Evolutionary conservation across 2,113 vertebrate genomes (phyloP).

Genomic region (Elephantulus edwardii): DNA sequence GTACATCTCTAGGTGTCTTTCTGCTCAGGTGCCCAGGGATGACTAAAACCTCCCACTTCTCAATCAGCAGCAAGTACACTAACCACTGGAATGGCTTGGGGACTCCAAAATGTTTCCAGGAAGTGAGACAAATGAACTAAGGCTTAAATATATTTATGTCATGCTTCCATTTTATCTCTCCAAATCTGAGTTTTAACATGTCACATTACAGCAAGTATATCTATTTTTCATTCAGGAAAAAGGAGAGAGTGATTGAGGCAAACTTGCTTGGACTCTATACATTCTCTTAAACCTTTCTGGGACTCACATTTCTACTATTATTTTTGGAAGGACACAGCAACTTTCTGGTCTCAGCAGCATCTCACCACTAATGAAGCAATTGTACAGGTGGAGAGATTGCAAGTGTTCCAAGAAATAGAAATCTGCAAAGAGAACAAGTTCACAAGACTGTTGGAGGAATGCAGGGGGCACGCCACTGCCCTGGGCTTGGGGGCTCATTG

Average conservation of each 20-base stretch:
- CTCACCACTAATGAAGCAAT: neutral
- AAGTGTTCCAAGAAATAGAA: neutral
- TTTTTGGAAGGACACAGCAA: neutral
- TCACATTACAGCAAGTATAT: fast-evolving
- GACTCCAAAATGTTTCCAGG: neutral
- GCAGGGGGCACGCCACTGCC: fast-evolving
- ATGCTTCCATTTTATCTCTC: neutral
- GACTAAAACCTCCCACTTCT: neutral
- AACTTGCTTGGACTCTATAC: neutral
- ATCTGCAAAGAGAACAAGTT: neutral
- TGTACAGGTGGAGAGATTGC: neutral
- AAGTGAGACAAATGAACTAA: fast-evolving
- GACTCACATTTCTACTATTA: neutral
- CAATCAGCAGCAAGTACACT: neutral
- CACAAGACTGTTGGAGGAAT: neutral
- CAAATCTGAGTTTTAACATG: neutral
- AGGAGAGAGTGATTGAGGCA: neutral
- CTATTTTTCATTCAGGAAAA: neutral
- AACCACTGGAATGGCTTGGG: neutral
- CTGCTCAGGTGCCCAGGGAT: too few relatives aligned
- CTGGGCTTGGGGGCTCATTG: fast-evolving
- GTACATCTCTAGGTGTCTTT: too few relatives aligned
- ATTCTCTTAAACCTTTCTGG: neutral
- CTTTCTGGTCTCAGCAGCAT: neutral
- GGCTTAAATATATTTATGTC: fast-evolving